Evolutionary conservation across 2,113 vertebrate species (phyloP), one percentile per base, ranked within the genome.

Genomic region (Columba livia): DNA sequence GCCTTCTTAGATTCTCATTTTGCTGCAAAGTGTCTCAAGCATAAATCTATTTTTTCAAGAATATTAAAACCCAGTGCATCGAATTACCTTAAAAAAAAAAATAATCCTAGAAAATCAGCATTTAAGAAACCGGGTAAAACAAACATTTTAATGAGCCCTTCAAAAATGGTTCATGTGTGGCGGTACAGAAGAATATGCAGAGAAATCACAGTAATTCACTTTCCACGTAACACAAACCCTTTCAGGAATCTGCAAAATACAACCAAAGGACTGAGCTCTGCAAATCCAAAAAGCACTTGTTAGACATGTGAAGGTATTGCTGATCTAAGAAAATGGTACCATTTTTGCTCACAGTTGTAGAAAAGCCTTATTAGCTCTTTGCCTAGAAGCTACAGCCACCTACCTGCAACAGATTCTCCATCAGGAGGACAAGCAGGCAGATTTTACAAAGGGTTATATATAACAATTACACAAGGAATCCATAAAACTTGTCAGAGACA

Each of bases 251-350:
- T 72, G 73, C 61, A 90, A 88, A 93, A 80, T 11, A 71, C 70
- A 87, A 5, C 17, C 0, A 24, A 90, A 89, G 0, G 4, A 16
- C 6, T 47, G 65, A 91, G 79, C 21, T 89, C 44, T 65, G 57
- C 53, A 90, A 77, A 90, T 48, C 94, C 91, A 88, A 94, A 97
- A 94, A 88, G 88, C 94, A 94, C 90, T 75, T 67, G 2, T 87
- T 89, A 89, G 92, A 94, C 85, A 80, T 18, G 44, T 93, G 92
- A 96, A 97, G 85, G 75, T 64, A 75, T 71, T 94, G 82, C 79
- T 81, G 87, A 62, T 78, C 40, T 32, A 69, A 57, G 69, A 74
- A 83, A 79, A 75, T 25, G 3, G 56, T 62, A 42, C 34, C 6
- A 0, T 23, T 77, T 70, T 85, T 80, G 21, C 62, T 58, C 3